Base-by-base conservation (phyloP, 2,888 invertebrate species). In the Carcina quercana region DNA sequence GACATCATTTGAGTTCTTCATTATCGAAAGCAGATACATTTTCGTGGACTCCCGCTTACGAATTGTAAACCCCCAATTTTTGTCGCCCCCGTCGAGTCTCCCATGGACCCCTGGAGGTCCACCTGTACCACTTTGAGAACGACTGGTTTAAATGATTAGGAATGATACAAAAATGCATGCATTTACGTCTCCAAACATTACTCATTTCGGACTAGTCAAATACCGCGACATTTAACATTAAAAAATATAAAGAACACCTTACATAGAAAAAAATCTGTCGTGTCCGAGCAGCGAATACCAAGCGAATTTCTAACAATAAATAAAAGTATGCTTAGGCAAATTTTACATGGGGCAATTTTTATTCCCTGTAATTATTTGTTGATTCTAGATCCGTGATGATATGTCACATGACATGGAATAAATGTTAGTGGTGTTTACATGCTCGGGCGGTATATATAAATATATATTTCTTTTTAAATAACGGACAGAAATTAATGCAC, bases 401-500 rank as follows among this genome's bases (percentile, higher is more conserved):
- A n/a, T 15, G 15, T n/a, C 3, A 13, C 11, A 28, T 19, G 17
- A 13, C 20, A 10, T 8, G 17, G 19, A 11, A n/a, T 20, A 4
- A 17, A 24, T 21, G 32, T 35, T 70, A 70, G 62, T 66, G 51
- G 53, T 54, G 50, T 63, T 63, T 64, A 59, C 73, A 55, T 59
- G 54, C 56, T 59, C 54, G 51, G 53, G 38, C 29, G 38, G 32
- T 13, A 31, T 35, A 35, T 36, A 43, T 30, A 8, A 2, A 14
- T 15, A 20, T 13, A n/a, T 17, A 25, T 22, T 13, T 65, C 54
- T 53, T 51, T 50, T 28, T 29, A 26, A 44, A 51, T 50, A 46
- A 68, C 65, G 59, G 56, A 69, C 56, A 68, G 60, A 72, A 70
- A 73, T 63, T 65, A 73, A 76, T 71, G 70, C 73, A 62, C 67